phyloP scores from a whole-genome alignment of 1,140 invertebrate species.

The Muscidifurax raptorellus region DNA sequence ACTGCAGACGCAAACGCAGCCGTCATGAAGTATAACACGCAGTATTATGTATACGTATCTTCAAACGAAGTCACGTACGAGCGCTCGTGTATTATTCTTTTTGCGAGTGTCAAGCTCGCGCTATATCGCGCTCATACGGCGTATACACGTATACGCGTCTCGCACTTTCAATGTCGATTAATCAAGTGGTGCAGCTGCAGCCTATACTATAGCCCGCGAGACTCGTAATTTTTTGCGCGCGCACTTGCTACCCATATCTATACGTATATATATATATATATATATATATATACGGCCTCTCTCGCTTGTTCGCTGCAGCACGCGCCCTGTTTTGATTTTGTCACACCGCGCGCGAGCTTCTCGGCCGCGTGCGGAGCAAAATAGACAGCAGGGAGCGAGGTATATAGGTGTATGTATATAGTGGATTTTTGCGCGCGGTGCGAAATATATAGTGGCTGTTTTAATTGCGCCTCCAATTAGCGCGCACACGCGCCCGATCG shows the following conservation, averaged over 20 bases:
- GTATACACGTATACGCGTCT: neutral
- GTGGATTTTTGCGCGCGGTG: constrained; percentile 30
- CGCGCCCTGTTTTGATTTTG: constrained; percentile 60
- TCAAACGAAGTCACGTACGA: constrained; percentile 34
- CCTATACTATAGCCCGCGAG: too few relatives aligned
- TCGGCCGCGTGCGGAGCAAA: neutral
- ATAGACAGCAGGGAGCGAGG: neutral
- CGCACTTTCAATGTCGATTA: constrained; percentile 45
- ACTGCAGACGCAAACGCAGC: neutral
- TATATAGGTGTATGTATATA: too few relatives aligned
- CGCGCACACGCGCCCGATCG: constrained; percentile 68
- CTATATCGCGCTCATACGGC: too few relatives aligned
- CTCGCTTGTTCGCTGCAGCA: neutral
- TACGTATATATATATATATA: neutral
- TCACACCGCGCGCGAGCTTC: constrained; percentile 45
- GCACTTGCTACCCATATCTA: neutral
- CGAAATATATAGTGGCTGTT: constrained; percentile 58
- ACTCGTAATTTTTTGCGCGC: constrained; percentile 22
- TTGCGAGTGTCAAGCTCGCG: neutral
- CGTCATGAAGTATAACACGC: too few relatives aligned
- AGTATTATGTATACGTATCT: neutral
- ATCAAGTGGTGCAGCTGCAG: constrained; percentile 26
- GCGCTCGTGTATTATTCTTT: too few relatives aligned
- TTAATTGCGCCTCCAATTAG: constrained; percentile 74
- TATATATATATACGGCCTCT: too few relatives aligned